Evolutionary conservation across 1,140 invertebrate genomes (phyloP), one percentile per base, ranked within the genome.

Genomic region (Bombus ignitus): DNA sequence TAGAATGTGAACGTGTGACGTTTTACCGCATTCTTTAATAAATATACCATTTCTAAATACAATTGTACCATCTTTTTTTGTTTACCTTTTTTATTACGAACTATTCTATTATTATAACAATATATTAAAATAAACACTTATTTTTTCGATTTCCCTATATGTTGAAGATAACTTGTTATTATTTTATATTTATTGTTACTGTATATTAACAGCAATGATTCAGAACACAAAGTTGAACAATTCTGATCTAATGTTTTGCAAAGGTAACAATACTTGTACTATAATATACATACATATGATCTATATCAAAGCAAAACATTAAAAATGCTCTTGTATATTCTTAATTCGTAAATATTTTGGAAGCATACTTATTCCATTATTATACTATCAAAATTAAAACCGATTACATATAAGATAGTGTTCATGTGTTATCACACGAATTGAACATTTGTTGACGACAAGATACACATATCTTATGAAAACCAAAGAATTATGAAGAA

Each of bases 391-490:
- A 75, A 15, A 83, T 13, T 66, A 53, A 83, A 44, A 76, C n/a
- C 22, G 15, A 83, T 53, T 47, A 53, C 18, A 22, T 22, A 76
- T 37, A 35, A 57, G 10, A 76, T 18, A n/a, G 37, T 66, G 5
- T 72, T 35, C n/a, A 47, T 32, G 22, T 73, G 70, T 72, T 81
- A 73, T 42, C 80, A 73, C n/a, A 81, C 44, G 62, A 81, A 53
- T 81, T 71, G 15, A 35, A 53, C 47, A 13, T 70, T 81, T 37
- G 18, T 35, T 68, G 25, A 57, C 8, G 28, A 53, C 25, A 18
- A 32, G 35, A 22, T 35, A 22, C 15, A 68, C 32, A 35, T 35
- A 68, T 35, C 15, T 35, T 8, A 35, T n/a, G 22, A 73, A 47
- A 73, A 73, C 10, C 28, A 73, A 73, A 44, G 8, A 15, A 1